A percentile compares a stretch with the other conserved stretches of the same genome.
Conservation (phyloP, 64 coral and sea anemone genomes). For the Anthopleura sola region DNA sequence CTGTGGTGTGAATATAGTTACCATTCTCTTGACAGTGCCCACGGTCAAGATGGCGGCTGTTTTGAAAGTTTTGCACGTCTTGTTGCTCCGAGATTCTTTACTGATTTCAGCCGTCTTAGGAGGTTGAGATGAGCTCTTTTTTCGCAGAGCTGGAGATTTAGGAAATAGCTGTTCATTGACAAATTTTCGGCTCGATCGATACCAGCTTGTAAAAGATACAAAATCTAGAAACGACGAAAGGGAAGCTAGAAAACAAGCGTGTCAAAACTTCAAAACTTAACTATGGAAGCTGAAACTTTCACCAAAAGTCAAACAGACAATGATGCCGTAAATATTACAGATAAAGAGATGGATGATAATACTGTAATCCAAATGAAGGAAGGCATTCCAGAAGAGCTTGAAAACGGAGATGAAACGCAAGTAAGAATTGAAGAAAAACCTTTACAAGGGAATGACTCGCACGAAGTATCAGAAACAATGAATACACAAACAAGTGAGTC, state of each 20-base stretch:
- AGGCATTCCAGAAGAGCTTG: background rate
- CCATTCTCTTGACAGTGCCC: background rate
- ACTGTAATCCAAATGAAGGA: background rate
- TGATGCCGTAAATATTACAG: background rate
- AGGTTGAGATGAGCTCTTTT: background rate
- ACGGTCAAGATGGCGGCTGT: conserved; percentile 47
- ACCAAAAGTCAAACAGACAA: background rate
- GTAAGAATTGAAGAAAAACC: background rate
- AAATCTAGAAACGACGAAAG: background rate
- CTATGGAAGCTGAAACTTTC: background rate
- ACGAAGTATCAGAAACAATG: background rate
- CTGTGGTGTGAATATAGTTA: background rate
- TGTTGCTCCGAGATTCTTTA: background rate
- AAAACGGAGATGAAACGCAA: background rate
- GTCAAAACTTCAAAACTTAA: background rate
- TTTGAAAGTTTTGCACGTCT: background rate
- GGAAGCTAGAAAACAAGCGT: background rate
- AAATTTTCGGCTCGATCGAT: background rate
- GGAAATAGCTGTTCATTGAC: background rate
- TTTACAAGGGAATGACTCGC: background rate
- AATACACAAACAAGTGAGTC: background rate
- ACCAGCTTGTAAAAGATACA: background rate
- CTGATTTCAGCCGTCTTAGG: background rate
- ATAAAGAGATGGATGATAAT: background rate
- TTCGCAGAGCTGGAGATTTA: background rate